These are phyloP conservation scores for Allolobophora icterica DNA, from an alignment of 2,888 invertebrate genomes.

Conservation along the genomic window DNA sequence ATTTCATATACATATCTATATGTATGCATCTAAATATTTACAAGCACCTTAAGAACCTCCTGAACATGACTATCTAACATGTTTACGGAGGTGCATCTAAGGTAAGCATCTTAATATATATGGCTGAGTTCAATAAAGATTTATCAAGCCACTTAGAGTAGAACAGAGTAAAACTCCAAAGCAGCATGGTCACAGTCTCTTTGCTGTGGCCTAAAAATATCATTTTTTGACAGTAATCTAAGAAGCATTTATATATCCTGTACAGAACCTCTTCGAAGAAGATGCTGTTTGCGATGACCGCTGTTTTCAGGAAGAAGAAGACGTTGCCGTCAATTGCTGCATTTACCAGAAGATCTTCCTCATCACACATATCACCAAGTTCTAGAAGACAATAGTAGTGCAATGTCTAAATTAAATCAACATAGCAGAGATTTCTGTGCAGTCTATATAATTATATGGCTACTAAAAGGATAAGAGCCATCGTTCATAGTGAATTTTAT, in stretches of 20 bases:
- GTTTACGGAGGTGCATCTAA: not conserved
- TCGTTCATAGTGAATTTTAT: not conserved
- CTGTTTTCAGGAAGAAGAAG: conserved; percentile 79
- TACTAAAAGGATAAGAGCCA: not conserved
- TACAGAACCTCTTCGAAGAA: conserved; percentile 72
- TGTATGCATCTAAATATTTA: not conserved
- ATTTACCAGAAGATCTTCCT: conserved; percentile 82
- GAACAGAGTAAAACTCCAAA: no score
- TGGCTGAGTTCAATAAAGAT: not conserved
- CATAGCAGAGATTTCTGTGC: not conserved
- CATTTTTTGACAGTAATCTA: not conserved
- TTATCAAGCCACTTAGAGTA: no score
- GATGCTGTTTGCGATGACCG: conserved; percentile 72
- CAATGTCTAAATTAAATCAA: conserved; percentile 20
- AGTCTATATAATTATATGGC: not conserved
- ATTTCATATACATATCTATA: not conserved
- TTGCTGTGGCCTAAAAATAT: not conserved
- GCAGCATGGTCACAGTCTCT: not conserved
- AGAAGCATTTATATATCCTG: not conserved
- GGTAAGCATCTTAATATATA: not conserved
- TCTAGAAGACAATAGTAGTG: conserved; percentile 36
- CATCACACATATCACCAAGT: conserved; percentile 70
- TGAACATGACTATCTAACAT: not conserved
- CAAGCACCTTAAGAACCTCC: not conserved
- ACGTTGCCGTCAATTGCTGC: conserved; percentile 79